A percentile compares a stretch with the other conserved stretches of the same genome.
phyloP scores from a whole-genome alignment of 2,113 vertebrate genomes.

The Heterochromis multidens region DNA sequence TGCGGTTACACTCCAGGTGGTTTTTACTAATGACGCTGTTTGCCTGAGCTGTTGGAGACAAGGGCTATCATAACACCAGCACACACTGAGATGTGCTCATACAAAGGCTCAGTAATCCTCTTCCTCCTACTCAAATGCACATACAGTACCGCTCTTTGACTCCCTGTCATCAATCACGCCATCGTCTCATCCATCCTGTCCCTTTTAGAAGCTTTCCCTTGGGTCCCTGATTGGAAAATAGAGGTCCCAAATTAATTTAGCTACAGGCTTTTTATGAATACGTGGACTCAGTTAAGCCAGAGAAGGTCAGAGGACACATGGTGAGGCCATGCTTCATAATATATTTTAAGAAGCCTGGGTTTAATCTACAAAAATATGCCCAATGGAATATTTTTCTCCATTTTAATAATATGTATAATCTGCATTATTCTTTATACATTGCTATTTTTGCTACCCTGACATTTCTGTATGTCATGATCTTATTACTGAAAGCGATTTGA shows the following conservation, averaged over 20 bases:
- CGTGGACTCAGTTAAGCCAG: neutral
- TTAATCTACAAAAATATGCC: neutral
- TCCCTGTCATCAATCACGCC: conserved; percentile 37
- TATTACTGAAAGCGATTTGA: neutral
- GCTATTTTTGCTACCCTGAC: neutral
- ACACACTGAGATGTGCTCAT: neutral
- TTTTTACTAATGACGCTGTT: conserved; percentile 37
- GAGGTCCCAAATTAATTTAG: conserved; percentile 44
- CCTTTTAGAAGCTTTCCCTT: neutral
- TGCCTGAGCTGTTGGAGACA: conserved; percentile 9
- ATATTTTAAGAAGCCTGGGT: neutral
- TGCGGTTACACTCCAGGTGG: conserved; percentile 36
- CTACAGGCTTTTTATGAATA: conserved; percentile 32
- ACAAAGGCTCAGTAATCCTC: neutral
- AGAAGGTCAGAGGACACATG: neutral
- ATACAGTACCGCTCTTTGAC: neutral
- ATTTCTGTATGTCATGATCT: conserved; percentile 5
- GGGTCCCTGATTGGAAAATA: conserved; percentile 35
- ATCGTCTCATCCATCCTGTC: neutral
- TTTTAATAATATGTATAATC: neutral
- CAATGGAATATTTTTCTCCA: neutral
- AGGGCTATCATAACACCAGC: conserved; percentile 9
- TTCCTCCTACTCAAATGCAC: conserved; percentile 2
- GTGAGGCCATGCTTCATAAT: conserved; percentile 13
- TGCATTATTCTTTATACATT: neutral